A percentile compares a stretch with the other conserved stretches of the same genome.
Conservation (phyloP, 2,113 vertebrate genomes). For the Ceyx melanurus region DNA sequence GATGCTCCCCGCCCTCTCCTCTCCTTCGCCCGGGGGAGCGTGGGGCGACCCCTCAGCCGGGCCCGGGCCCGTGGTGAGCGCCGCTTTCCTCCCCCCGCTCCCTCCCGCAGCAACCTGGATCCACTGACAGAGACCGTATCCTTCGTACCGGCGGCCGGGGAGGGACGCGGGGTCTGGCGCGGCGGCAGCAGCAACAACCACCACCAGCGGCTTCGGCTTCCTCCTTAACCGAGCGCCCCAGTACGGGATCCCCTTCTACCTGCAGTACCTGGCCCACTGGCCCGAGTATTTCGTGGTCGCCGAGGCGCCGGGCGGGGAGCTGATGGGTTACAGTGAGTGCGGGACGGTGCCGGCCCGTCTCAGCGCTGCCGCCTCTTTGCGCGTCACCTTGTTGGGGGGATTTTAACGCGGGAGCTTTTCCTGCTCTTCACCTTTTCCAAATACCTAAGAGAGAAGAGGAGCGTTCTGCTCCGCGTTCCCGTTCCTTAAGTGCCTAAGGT, state of each 20-base stretch:
- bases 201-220: background rate
- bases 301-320: conserved; percentile 92
- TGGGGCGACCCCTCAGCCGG: background rate
- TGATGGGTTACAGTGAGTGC: conserved; percentile 95
- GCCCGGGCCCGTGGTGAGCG: background rate
- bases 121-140: conserved; percentile 65
- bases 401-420: background rate
- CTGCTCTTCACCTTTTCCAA: background rate
- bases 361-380: background rate
- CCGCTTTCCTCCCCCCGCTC: background rate
- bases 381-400: background rate
- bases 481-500: background rate
- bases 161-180: background rate
- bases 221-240: conserved; percentile 73
- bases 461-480: background rate
- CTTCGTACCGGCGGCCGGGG: background rate
- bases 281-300: conserved; percentile 97
- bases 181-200: background rate
- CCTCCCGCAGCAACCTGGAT: background rate
- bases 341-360: background rate
- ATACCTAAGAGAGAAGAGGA: rapidly evolving
- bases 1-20: background rate
- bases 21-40: background rate
- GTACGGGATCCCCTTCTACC: conserved; percentile 96
- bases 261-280: conserved; percentile 97